Evolutionary conservation across 2,888 invertebrate genomes (phyloP), one percentile per base, ranked within the genome.

Genomic region (Balanococcus diminutus): DNA sequence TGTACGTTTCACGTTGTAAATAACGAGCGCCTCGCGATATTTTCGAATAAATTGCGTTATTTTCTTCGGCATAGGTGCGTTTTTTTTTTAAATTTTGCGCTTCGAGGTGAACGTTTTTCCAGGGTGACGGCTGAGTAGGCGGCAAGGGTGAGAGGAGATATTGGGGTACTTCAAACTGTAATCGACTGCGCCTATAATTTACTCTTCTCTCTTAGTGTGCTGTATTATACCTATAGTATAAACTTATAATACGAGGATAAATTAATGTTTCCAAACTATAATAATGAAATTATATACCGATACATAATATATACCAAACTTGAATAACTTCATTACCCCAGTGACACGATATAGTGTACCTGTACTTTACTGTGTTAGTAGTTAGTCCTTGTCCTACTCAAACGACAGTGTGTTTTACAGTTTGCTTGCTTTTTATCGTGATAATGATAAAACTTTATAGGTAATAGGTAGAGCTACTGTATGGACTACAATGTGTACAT

Each of bases 31-130:
- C 31, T 32, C 32, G 51, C 51, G 32, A 36, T 75, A 75, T 75
- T 75, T n/a, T 75, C 75, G 75, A 75, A 75, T 75, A 75, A 75
- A 75, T 75, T 75, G 75, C 75, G 75, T 75, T 75, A 75, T 75
- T 32, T 75, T 75, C 32, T 32, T 75, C 32, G 25, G 32, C 75
- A 75, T 32, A 51, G n/a, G 8, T n/a, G 9, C 19, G 51, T 19
- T 51, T 51, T 51, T 36, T n/a, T 51, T 51, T 51, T 19, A 31
- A 2, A 28, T 67, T 67, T 67, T 67, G n/a, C 14, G 14, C 9
- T 31, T 28, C 9, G 42, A 42, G 51, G 19, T 19, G 51, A 51
- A 51, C 51, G 51, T 51, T 51, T n/a, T 51, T 51, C 4, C 19
- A 19, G 1, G 42, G 42, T 42, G 16, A 3, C n/a, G 16, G 11